Evolutionary conservation across 2,888 invertebrate species (phyloP).

Genomic region (Muscina levida): DNA sequence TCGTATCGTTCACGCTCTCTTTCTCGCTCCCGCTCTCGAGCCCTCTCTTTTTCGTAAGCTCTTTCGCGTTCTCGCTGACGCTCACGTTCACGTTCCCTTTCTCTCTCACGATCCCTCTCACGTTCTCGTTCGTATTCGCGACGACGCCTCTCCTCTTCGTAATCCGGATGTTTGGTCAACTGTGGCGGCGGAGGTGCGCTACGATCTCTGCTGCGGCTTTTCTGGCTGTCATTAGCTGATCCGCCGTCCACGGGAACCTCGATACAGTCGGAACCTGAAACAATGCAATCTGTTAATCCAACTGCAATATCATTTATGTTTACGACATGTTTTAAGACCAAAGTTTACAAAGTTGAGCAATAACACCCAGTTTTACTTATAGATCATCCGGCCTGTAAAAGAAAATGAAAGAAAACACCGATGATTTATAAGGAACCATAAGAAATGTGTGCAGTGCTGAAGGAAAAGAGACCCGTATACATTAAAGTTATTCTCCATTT

Average conservation of each 20-base stretch:
- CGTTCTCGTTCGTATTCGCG: slow-evolving; percentile 63
- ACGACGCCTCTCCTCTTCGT: slow-evolving; percentile 68
- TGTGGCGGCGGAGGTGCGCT: slow-evolving; percentile 74
- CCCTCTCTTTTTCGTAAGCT: slow-evolving; percentile 53
- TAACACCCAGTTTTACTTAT: slow-evolving; percentile 62
- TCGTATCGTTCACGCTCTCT: slow-evolving; percentile 61
- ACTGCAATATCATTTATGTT: slow-evolving; percentile 29
- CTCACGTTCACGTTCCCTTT: slow-evolving; percentile 61
- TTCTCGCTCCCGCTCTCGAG: slow-evolving; percentile 64
- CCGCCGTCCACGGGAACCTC: slow-evolving; percentile 77
- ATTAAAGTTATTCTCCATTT: slow-evolving; percentile 35
- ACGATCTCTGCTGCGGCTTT: slow-evolving; percentile 58
- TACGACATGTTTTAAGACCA: slow-evolving; percentile 53
- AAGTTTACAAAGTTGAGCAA: slow-evolving; percentile 42
- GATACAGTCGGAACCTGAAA: slow-evolving; percentile 80
- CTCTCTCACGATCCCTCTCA: slow-evolving; percentile 64
- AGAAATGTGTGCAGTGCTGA: slow-evolving; percentile 70
- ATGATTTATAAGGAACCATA: slow-evolving; percentile 71
- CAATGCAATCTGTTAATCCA: slow-evolving; percentile 48
- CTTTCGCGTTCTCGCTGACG: slow-evolving; percentile 59
- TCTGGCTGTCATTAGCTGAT: slow-evolving; percentile 55
- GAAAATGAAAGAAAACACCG: slow-evolving; percentile 73
- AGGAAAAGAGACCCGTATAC: slow-evolving; percentile 46
- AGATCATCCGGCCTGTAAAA: slow-evolving; percentile 67
- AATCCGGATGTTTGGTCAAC: slow-evolving; percentile 73